Percentiles rank a stretch among this genome's conserved stretches.
phyloP scores from a whole-genome alignment of 2,797 vertebrate species.

The Ctenopoma multispine region DNA sequence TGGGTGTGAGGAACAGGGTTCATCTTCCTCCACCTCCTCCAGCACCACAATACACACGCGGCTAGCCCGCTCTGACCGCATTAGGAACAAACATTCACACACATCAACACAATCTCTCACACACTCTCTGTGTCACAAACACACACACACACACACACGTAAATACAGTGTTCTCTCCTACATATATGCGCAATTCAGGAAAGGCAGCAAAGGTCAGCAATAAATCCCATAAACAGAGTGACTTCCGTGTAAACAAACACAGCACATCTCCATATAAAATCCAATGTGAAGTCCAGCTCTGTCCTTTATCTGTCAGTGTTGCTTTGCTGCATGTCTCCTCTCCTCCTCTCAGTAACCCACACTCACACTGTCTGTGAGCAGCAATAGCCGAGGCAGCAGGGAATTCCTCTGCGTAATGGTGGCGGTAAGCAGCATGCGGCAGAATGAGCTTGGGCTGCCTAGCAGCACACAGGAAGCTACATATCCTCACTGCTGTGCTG shows the following conservation, averaged over 20 bases:
- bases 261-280: conserved; percentile 57
- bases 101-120: conserved; percentile 17
- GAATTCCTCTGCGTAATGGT: conserved; percentile 81
- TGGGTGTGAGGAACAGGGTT: conserved; percentile 83
- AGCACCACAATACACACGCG: conserved; percentile 99
- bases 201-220: conserved; percentile 43
- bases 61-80: conserved; percentile 92
- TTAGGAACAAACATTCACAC: conserved; percentile 63
- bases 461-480: conserved; percentile 68
- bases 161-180: conserved; percentile 53
- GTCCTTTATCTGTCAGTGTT: conserved; percentile 67
- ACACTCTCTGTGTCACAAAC: conserved; percentile 16
- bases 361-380: conserved; percentile 53
- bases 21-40: conserved; percentile 99
- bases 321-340: conserved; percentile 64
- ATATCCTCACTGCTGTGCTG: conserved; percentile 64
- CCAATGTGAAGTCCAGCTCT: conserved; percentile 54
- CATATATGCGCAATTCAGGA: conserved; percentile 55
- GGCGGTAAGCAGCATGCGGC: conserved; percentile 75
- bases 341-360: conserved; percentile 49
- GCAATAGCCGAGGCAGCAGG: conserved; percentile 66
- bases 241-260: conserved; percentile 40
- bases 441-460: conserved; percentile 69
- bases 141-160: conserved; percentile 39
- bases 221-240: conserved; percentile 38